Evolutionary conservation across 2,888 invertebrate genomes (phyloP).

Genomic region (Uropetala carovei): DNA sequence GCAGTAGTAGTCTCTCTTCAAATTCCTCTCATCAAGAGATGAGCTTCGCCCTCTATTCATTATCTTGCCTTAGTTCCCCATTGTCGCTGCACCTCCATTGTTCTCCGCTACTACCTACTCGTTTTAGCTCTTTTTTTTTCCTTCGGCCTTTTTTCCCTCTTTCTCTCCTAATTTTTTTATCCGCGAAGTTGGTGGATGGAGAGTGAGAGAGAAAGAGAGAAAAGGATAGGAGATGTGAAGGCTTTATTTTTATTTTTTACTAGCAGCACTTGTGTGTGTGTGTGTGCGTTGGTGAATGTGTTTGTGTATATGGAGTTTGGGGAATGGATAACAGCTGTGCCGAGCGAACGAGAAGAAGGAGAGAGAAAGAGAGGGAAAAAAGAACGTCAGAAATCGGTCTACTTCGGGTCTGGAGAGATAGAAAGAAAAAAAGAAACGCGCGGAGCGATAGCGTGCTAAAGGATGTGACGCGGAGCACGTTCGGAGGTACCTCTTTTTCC

Average conservation of each 20-base stretch:
- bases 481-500: background rate
- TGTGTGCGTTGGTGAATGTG: background rate
- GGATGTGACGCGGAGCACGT: background rate
- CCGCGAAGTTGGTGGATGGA: no score
- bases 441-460: background rate
- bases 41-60: slow-evolving; percentile 45
- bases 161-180: slow-evolving; percentile 35
- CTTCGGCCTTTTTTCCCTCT: background rate
- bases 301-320: background rate
- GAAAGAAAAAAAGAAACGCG: background rate
- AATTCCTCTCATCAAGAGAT: slow-evolving; percentile 23
- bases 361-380: background rate
- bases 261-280: background rate
- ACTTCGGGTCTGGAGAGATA: background rate
- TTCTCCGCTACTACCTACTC: slow-evolving; percentile 32
- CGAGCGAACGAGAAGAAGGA: no score
- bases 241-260: background rate
- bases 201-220: no score
- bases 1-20: background rate
- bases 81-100: slow-evolving; percentile 47
- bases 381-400: background rate
- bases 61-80: slow-evolving; percentile 58
- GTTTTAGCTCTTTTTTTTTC: slow-evolving; percentile 42
- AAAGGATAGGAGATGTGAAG: background rate
- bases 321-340: background rate